These are phyloP conservation scores for Parazoanthus swiftii DNA, from an alignment of 92 coral and sea anemone genomes.

Conservation along the genomic window DNA sequence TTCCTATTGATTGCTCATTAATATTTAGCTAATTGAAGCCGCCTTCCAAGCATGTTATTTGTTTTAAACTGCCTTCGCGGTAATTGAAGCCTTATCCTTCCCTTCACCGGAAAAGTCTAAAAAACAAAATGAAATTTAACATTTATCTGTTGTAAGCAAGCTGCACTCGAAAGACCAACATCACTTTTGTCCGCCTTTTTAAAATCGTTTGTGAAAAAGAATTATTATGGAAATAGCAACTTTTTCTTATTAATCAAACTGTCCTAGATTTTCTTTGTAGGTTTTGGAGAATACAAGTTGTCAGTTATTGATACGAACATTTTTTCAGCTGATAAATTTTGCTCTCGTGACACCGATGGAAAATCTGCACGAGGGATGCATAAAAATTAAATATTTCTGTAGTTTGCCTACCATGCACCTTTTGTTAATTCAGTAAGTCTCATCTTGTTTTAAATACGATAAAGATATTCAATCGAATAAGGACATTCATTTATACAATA, in stretches of 20 bases:
- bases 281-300: too few relatives aligned
- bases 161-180: not conserved
- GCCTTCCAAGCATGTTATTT: not conserved
- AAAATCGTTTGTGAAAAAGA: too few relatives aligned
- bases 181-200: too few relatives aligned
- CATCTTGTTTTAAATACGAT: not conserved
- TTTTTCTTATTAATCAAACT: too few relatives aligned
- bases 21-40: not conserved
- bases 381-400: not conserved
- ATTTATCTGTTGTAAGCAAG: not conserved
- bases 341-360: too few relatives aligned
- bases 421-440: not conserved
- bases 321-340: too few relatives aligned
- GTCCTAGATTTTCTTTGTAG: too few relatives aligned
- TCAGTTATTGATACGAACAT: too few relatives aligned
- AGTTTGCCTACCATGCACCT: not conserved
- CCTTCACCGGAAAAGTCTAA: not conserved
- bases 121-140: not conserved
- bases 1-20: not conserved
- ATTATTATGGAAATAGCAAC: too few relatives aligned
- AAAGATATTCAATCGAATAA: not conserved
- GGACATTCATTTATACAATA: not conserved
- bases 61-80: not conserved
- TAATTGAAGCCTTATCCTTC: slow-evolving; percentile 4
- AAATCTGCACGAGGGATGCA: too few relatives aligned